phyloP scores from a whole-genome alignment of 1,140 invertebrate genomes.

The Leptinotarsa defecta region DNA sequence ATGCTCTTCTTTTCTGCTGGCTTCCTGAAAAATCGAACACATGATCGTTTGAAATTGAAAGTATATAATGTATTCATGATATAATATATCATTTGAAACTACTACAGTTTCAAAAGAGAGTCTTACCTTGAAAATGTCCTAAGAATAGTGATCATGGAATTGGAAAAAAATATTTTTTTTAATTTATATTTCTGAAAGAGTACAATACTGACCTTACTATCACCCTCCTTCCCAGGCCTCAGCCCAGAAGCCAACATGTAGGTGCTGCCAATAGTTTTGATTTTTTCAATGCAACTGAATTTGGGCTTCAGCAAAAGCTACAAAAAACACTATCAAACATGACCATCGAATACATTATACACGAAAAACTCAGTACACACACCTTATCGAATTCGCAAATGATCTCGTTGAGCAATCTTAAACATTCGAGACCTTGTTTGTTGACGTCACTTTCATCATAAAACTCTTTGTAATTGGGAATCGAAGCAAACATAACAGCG shows the following conservation, averaged over 20 bases:
- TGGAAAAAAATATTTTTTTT: too few relatives aligned
- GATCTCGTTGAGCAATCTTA: constrained; percentile 95
- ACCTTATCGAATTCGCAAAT: constrained; percentile 99
- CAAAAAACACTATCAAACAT: background rate
- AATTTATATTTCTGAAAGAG: too few relatives aligned
- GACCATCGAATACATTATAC: background rate
- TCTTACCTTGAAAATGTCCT: too few relatives aligned
- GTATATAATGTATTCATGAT: too few relatives aligned
- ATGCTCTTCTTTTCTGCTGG: constrained; percentile 77
- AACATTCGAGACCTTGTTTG: constrained; percentile 93
- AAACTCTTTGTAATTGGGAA: constrained; percentile 98
- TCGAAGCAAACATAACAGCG: constrained; percentile 97
- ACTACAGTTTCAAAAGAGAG: too few relatives aligned
- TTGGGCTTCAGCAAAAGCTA: constrained; percentile 89
- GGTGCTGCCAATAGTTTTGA: constrained; percentile 97
- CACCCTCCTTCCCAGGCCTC: constrained; percentile 82
- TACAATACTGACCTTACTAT: constrained; percentile 62
- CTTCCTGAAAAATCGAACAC: constrained; percentile 61
- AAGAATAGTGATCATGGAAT: too few relatives aligned
- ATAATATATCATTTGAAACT: too few relatives aligned
- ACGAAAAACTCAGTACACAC: constrained; percentile 27
- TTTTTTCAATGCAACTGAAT: constrained; percentile 96
- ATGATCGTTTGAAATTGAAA: too few relatives aligned
- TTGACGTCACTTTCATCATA: constrained; percentile 97
- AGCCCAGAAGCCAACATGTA: constrained; percentile 98